These are phyloP conservation scores for Samia ricini DNA, from an alignment of 1,140 invertebrate genomes.

Conservation along the genomic window DNA sequence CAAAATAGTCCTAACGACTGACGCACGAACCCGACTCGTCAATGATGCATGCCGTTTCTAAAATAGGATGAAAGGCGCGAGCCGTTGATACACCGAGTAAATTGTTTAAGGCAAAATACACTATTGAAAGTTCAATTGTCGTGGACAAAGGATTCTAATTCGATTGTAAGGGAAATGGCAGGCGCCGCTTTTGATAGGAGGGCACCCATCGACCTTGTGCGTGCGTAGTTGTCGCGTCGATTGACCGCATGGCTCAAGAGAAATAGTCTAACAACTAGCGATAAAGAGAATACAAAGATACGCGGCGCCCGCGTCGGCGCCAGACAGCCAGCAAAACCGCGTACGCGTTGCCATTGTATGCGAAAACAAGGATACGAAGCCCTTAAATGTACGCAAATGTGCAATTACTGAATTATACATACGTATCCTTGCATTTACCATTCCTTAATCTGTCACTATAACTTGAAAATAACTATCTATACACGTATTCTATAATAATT, in stretches of 20 bases:
- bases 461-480: too few relatives aligned
- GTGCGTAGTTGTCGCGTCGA: constrained; percentile 45
- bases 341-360: constrained; percentile 38
- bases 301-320: constrained; percentile 48
- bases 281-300: constrained; percentile 56
- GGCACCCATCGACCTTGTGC: constrained; percentile 69
- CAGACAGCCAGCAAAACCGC: constrained; percentile 33
- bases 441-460: neutral
- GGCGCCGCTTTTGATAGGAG: constrained; percentile 54
- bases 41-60: constrained; percentile 48
- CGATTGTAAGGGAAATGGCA: constrained; percentile 30
- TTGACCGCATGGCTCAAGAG: constrained; percentile 26
- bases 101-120: constrained; percentile 29
- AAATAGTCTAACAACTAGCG: constrained; percentile 41
- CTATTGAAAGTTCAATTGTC: constrained; percentile 37
- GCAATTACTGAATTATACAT: constrained; percentile 1
- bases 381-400: constrained; percentile 7
- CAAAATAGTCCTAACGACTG: constrained; percentile 37
- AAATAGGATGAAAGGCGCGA: constrained; percentile 58
- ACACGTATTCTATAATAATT: too few relatives aligned
- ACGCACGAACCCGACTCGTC: constrained; percentile 44
- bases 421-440: neutral
- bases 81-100: constrained; percentile 49
- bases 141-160: constrained; percentile 40
- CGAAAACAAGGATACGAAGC: constrained; percentile 26